Base-by-base conservation (phyloP, 2,888 invertebrate genomes). In the Cremastinae sp. region DNA sequence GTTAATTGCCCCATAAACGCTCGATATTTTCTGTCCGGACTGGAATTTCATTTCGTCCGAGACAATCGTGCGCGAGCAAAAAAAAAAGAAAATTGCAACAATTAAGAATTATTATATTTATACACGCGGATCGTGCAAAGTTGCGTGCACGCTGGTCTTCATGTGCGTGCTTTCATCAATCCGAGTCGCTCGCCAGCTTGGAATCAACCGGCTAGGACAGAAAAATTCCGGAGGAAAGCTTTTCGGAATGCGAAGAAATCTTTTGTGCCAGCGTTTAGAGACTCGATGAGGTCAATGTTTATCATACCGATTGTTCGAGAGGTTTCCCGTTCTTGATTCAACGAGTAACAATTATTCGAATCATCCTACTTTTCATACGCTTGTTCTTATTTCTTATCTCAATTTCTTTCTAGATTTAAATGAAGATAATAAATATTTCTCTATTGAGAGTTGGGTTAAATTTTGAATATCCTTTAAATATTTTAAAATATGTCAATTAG, bases 151-250 rank as follows among this genome's bases (percentile, higher is more conserved):
- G n/a, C 74, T 71, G 76, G 51, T 78, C 74, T 56, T 68, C 69
- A 79, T 78, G 78, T 62, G 78, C 79, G 78, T 76, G 78, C 71
- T 74, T 47, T 66, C 28, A 66, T 78, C 53, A 72, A 78, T 78
- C 55, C 68, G n/a, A 12, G 47, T 39, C 47, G 28, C 28, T 28
- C 28, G 28, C 58, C 53, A 69, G 73, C 73, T 66, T 51, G 62
- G 76, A 75, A 73, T 76, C 58, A 78, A 76, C 75, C 61, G 65
- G 49, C 53, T 43, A 49, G 56, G 53, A 18, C 64, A 47, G 14
- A 0, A 14, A 37, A 16, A 18, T n/a, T 28, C 51, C 28, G 28
- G 8, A 41, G 65, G 28, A 43, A 47, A 68, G 49, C 39, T 59
- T 39, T 18, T 45, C 22, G 9, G 22, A 55, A 76, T 66, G 53